Percentiles rank a stretch among this genome's conserved stretches.
These are phyloP conservation scores for Synergus itoensis DNA, from an alignment of 2,888 invertebrate species.

Conservation along the genomic window DNA sequence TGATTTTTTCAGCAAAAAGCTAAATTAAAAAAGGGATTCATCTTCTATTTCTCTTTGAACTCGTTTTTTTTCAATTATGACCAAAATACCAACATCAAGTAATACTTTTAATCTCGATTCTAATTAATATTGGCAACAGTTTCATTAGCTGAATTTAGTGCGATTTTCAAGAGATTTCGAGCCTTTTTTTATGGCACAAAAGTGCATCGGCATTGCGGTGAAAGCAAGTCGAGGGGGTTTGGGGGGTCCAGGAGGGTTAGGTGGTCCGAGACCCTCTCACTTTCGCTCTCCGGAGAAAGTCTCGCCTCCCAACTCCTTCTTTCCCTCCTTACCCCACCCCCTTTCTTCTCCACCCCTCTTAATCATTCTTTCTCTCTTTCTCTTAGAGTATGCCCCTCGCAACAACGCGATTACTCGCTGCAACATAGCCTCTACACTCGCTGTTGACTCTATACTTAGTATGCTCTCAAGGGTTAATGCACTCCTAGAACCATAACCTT, in stretches of 20 bases:
- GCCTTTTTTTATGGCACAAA: slow-evolving; percentile 45
- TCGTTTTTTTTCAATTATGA: too few relatives aligned
- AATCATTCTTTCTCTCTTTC: slow-evolving; percentile 46
- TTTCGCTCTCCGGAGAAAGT: slow-evolving; percentile 77
- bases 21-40: too few relatives aligned
- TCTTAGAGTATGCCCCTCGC: slow-evolving; percentile 45
- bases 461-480: slow-evolving; percentile 75
- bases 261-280: slow-evolving; percentile 71
- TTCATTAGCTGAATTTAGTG: not conserved
- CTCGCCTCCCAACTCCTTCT: slow-evolving; percentile 54
- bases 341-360: slow-evolving; percentile 51
- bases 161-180: slow-evolving; percentile 8
- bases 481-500: slow-evolving; percentile 76
- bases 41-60: too few relatives aligned
- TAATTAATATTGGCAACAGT: too few relatives aligned
- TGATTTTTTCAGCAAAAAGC: too few relatives aligned
- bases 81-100: too few relatives aligned
- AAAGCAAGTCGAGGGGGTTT: slow-evolving; percentile 56
- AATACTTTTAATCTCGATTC: too few relatives aligned
- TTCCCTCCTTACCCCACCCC: slow-evolving; percentile 48
- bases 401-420: slow-evolving; percentile 54
- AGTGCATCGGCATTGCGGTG: slow-evolving; percentile 54
- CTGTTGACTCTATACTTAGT: slow-evolving; percentile 63
- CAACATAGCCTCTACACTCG: slow-evolving; percentile 53
- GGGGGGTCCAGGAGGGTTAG: slow-evolving; percentile 55